phyloP scores from a whole-genome alignment of 2,113 vertebrate genomes.

The Cololabis saira region DNA sequence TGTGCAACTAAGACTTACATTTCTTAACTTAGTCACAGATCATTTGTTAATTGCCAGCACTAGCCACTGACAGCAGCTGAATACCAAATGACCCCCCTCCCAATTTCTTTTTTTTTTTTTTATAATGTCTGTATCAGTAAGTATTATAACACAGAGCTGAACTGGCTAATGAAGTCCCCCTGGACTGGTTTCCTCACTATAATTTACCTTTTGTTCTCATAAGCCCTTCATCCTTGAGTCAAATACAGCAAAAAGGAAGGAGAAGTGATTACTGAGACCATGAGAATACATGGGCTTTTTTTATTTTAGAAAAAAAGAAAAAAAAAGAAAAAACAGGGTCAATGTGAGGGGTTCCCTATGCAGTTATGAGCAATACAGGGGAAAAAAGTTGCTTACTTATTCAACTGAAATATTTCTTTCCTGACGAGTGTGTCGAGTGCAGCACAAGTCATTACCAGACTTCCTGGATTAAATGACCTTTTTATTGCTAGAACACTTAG shows the following conservation, averaged over 20 bases:
- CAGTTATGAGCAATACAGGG: no score
- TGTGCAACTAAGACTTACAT: background rate
- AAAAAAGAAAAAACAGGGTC: no score
- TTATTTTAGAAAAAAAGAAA: no score
- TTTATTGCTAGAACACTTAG: no score
- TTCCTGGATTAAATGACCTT: no score
- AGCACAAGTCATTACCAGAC: no score
- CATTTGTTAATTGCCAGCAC: constrained; percentile 43
- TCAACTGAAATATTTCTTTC: no score
- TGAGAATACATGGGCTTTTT: constrained; percentile 23
- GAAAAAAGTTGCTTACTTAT: no score
- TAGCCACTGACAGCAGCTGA: constrained; percentile 41
- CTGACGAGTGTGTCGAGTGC: no score
- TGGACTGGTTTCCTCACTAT: constrained; percentile 31
- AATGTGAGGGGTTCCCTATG: no score
- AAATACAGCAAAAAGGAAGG: constrained; percentile 5
- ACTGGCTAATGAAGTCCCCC: constrained; percentile 54
- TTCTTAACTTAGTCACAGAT: constrained; percentile 19
- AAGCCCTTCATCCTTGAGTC: constrained; percentile 23
- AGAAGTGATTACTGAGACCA: background rate
- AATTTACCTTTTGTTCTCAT: constrained; percentile 51
- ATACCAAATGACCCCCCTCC: constrained; percentile 57
- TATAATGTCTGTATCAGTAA: constrained; percentile 28
- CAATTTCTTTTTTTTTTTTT: constrained; percentile 10
- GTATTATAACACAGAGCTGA: constrained; percentile 24